Evolutionary conservation across 2,113 vertebrate species (phyloP).

Genomic region (Pongo abelii): DNA sequence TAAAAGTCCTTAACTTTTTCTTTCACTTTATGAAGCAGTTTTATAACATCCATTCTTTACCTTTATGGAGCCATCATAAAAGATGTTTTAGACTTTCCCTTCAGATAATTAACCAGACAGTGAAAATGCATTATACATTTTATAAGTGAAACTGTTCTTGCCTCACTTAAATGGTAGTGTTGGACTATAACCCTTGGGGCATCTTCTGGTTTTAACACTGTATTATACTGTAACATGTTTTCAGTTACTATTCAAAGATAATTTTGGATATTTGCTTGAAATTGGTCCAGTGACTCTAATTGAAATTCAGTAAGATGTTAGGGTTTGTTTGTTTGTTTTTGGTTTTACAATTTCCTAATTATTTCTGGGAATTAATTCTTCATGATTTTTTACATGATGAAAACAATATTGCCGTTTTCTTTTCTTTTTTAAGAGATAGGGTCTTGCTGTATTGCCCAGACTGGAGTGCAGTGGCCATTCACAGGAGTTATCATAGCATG

Average conservation of each 20-base stretch:
- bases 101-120: neutral
- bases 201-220: neutral
- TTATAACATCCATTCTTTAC: constrained; percentile 8
- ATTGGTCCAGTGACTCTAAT: neutral
- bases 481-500: neutral
- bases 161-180: neutral
- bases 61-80: constrained; percentile 53
- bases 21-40: constrained; percentile 38
- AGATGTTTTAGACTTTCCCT: neutral
- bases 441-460: neutral
- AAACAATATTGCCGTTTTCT: constrained; percentile 32
- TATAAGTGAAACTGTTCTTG: neutral
- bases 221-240: neutral
- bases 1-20: constrained; percentile 32
- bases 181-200: neutral
- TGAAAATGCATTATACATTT: neutral
- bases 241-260: neutral
- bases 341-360: neutral
- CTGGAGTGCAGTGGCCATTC: neutral
- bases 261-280: constrained; percentile 41
- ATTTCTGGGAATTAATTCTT: constrained; percentile 31
- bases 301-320: neutral
- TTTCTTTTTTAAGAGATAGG: neutral
- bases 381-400: neutral
- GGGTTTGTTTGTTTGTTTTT: neutral